Percentiles rank a stretch among this genome's conserved stretches.
Conservation (phyloP, 35 echinoderm and acorn worm genomes). For the Ophiothrix spiculata region DNA sequence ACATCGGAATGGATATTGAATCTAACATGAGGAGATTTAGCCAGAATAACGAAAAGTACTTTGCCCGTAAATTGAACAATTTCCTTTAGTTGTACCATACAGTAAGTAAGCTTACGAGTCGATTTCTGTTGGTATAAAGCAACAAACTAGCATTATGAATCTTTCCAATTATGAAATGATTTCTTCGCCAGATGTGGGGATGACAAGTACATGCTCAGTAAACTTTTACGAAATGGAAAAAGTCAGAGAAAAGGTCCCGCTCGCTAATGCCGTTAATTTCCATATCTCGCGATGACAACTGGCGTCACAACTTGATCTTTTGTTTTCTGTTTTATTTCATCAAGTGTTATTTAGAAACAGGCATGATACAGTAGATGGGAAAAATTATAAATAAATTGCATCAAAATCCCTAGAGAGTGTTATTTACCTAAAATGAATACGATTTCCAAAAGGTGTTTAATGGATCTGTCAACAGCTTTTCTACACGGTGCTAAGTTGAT, state of each 20-base stretch:
- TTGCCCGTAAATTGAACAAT: not conserved
- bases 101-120: not conserved
- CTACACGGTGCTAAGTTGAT: no score
- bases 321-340: no score
- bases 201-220: not conserved
- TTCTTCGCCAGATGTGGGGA: not conserved
- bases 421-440: no score
- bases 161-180: constrained; percentile 12
- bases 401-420: no score
- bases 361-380: no score
- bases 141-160: not conserved
- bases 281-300: not conserved
- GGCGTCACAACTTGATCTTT: not conserved
- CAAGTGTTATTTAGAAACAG: no score
- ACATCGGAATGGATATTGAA: not conserved
- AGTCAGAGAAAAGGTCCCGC: not conserved
- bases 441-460: no score
- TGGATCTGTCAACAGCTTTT: no score
- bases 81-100: not conserved
- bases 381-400: no score
- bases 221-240: not conserved
- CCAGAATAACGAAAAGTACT: not conserved
- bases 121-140: no score
- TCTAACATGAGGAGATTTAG: not conserved
- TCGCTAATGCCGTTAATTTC: not conserved